Percentiles rank a stretch among this genome's conserved stretches.
Conservation (phyloP, 1,140 invertebrate species). For the Campoletis sonorensis region DNA sequence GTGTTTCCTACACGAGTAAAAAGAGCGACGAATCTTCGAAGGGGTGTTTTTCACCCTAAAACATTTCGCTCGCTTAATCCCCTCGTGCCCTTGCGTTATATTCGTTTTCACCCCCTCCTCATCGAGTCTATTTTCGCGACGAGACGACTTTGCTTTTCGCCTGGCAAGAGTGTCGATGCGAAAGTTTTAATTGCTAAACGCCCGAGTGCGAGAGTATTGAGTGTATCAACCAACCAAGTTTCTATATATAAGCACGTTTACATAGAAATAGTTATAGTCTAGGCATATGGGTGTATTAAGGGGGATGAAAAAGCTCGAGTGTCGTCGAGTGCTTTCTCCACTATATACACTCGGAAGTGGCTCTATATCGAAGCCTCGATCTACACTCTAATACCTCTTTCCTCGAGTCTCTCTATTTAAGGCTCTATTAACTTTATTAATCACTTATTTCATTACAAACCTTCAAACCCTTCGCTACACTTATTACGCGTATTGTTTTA, state of each 20-base stretch:
- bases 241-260: constrained; percentile 4
- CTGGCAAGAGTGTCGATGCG: constrained; percentile 61
- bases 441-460: too few relatives aligned
- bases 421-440: too few relatives aligned
- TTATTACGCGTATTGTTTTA: too few relatives aligned
- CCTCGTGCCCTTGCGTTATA: neutral
- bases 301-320: constrained; percentile 1
- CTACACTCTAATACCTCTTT: neutral
- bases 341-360: neutral
- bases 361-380: neutral
- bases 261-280: neutral
- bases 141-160: constrained; percentile 29
- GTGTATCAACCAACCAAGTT: neutral
- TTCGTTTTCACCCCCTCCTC: neutral
- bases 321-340: neutral
- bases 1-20: neutral
- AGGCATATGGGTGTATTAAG: neutral
- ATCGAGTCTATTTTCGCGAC: neutral
- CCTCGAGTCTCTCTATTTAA: neutral
- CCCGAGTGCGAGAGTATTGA: constrained; percentile 13
- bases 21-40: neutral
- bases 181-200: constrained; percentile 71
- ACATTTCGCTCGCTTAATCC: neutral
- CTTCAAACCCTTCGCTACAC: too few relatives aligned
- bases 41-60: neutral